Percentiles rank a stretch among this genome's conserved stretches.
Conservation (phyloP, 1,140 invertebrate genomes). For the Lerema accius region DNA sequence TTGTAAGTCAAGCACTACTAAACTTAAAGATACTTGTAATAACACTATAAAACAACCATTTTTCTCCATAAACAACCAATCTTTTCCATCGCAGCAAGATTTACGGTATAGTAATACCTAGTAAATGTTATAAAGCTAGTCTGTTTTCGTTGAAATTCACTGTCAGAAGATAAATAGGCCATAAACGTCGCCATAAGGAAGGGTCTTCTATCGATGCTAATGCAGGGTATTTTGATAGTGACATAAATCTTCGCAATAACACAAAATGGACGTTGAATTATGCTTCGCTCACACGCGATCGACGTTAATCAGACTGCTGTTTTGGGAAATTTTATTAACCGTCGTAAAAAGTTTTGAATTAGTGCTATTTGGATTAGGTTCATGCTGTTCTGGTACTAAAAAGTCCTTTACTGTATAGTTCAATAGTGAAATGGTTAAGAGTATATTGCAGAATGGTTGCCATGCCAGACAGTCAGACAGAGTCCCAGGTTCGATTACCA, state of each 20-base stretch:
- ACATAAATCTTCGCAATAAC: slow-evolving; percentile 32
- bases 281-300: slow-evolving; percentile 12
- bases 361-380: no score
- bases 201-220: slow-evolving; percentile 18
- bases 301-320: slow-evolving; percentile 4
- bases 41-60: slow-evolving; percentile 19
- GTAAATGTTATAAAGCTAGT: slow-evolving; percentile 15
- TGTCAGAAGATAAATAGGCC: slow-evolving; percentile 16
- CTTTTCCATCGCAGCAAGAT: not conserved
- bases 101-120: slow-evolving; percentile 2
- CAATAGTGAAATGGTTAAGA: not conserved
- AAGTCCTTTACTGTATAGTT: no score
- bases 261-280: slow-evolving; percentile 21
- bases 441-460: no score
- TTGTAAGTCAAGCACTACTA: no score
- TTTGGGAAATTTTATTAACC: not conserved
- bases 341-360: not conserved
- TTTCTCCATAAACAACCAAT: slow-evolving; percentile 18
- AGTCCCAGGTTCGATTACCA: no score
- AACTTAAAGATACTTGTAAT: slow-evolving; percentile 16
- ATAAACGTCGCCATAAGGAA: slow-evolving; percentile 29
- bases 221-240: slow-evolving; percentile 19
- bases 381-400: no score
- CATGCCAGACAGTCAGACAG: no score
- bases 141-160: slow-evolving; percentile 24